Percentiles rank a stretch among this genome's conserved stretches.
Evolutionary conservation across 2,797 vertebrate genomes (phyloP).

Genomic region (Lepilemur septentrionalis): DNA sequence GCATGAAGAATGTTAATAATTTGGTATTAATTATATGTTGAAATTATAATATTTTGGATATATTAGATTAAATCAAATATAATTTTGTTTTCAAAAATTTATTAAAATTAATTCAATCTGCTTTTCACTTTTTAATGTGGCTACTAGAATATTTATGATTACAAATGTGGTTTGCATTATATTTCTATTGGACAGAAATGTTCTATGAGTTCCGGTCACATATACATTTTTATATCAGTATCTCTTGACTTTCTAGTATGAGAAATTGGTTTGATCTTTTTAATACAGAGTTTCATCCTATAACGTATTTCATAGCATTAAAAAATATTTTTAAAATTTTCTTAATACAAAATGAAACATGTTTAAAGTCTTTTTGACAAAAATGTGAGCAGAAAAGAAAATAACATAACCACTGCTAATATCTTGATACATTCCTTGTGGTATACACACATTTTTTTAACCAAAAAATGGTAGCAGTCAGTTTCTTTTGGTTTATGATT

Average conservation of each 20-base stretch:
- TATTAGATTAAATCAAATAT: not conserved
- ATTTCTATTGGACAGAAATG: not conserved
- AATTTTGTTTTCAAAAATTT: not conserved
- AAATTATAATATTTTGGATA: not conserved
- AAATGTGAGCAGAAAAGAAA: not conserved
- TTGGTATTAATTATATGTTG: not conserved
- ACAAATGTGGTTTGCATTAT: not conserved
- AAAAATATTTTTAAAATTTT: not conserved
- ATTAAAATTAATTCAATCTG: not conserved
- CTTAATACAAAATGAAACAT: not conserved
- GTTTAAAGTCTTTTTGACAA: slow-evolving; percentile 40
- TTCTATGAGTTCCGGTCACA: not conserved
- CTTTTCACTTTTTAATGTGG: not conserved
- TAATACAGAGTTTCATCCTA: not conserved
- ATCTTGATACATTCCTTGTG: not conserved
- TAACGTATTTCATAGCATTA: not conserved
- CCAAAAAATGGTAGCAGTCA: not conserved
- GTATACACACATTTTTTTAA: not conserved
- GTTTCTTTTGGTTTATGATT: not conserved
- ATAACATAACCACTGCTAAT: not conserved
- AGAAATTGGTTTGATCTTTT: not conserved
- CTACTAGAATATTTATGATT: not conserved
- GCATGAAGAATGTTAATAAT: not conserved
- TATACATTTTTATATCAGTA: not conserved
- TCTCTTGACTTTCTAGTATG: not conserved